Conservation (phyloP, 2,888 invertebrate species). For the Agrotis exclamationis region DNA sequence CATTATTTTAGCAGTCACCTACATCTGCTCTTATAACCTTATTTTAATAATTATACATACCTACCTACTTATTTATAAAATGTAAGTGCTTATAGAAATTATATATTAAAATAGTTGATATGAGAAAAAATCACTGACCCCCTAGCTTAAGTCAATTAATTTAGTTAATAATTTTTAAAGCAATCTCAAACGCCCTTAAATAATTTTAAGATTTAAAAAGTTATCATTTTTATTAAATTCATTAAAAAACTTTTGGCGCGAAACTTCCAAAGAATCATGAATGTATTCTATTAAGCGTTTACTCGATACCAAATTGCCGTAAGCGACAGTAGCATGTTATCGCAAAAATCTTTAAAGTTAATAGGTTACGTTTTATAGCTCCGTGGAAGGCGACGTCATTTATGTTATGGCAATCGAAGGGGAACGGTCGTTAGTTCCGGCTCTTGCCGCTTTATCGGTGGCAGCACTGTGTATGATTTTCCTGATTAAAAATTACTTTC, state of each 20-base stretch:
- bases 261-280: conserved; percentile 53
- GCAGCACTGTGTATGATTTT: conserved; percentile 76
- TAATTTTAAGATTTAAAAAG: conserved; percentile 23
- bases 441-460: conserved; percentile 68
- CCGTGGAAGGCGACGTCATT: conserved; percentile 67
- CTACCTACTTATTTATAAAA: background rate
- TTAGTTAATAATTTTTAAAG: background rate
- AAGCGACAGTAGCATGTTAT: conserved; percentile 68
- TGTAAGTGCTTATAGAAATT: no score
- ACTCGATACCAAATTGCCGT: conserved; percentile 63
- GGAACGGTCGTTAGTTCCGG: conserved; percentile 76
- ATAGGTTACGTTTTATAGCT: conserved; percentile 78
- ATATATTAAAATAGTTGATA: no score
- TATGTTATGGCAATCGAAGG: conserved; percentile 66
- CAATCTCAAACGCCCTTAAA: background rate
- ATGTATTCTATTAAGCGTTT: conserved; percentile 51
- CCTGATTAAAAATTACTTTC: conserved; percentile 30
- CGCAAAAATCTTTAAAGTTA: conserved; percentile 74
- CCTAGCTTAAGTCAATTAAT: background rate
- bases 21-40: no score
- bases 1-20: no score
- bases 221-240: conserved; percentile 26
- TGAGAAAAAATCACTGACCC: no score
- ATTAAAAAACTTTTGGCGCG: conserved; percentile 56
- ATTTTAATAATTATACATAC: no score